These are phyloP conservation scores for Drosophila santomea DNA, from an alignment of 1,140 invertebrate species.

Conservation along the genomic window DNA sequence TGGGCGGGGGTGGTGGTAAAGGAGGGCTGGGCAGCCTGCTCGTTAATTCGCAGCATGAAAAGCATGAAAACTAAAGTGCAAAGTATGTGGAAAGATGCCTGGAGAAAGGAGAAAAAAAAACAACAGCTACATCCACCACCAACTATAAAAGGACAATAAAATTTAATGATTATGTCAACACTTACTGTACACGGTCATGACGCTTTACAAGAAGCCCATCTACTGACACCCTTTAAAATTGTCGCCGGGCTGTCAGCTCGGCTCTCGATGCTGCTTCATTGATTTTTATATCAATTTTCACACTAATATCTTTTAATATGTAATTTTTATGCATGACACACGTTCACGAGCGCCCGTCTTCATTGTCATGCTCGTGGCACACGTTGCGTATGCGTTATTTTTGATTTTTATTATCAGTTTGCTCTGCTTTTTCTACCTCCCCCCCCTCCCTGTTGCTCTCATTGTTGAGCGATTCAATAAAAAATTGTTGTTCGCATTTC, in stretches of 20 bases:
- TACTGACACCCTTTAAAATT: conserved; percentile 63
- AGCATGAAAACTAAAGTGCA: conserved; percentile 80
- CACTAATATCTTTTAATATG: conserved; percentile 82
- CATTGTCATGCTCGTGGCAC: conserved; percentile 35
- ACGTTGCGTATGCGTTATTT: conserved; percentile 68
- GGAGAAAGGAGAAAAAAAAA: conserved; percentile 5
- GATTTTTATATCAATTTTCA: conserved; percentile 83
- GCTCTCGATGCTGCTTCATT: conserved; percentile 62
- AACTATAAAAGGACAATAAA: conserved; percentile 67
- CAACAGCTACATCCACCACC: conserved; percentile 23
- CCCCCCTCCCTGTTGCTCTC: conserved; percentile 9
- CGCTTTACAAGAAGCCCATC: conserved; percentile 66
- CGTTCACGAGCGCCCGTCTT: conserved; percentile 13
- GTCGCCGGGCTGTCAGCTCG: conserved; percentile 30
- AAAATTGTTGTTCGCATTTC: conserved; percentile 49
- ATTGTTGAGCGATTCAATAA: conserved; percentile 45
- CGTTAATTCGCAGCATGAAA: conserved; percentile 81
- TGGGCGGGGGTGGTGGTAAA: conserved; percentile 6
- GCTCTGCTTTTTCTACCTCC: conserved; percentile 5
- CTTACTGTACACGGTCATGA: conserved; percentile 67
- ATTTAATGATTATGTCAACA: conserved; percentile 83
- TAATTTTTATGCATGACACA: conserved; percentile 79
- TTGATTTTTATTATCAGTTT: conserved; percentile 75
- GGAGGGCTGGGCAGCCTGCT: conserved; percentile 49
- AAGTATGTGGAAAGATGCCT: conserved; percentile 57